Evolutionary conservation across 2,888 invertebrate genomes (phyloP), one percentile per base, ranked within the genome.

Genomic region (Bombylius major): DNA sequence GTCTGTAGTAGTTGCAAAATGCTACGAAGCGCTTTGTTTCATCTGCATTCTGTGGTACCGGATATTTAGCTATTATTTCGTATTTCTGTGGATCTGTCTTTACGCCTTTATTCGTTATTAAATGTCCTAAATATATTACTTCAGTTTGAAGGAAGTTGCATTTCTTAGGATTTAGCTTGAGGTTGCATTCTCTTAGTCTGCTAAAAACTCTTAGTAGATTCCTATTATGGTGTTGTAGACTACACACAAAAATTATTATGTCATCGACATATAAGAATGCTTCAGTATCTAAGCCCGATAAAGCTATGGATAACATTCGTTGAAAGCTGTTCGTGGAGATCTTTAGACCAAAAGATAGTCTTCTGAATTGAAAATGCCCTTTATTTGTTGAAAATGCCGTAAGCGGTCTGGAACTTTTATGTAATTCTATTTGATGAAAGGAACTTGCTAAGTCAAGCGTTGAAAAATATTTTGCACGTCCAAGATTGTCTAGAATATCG

Each of bases 191-290:
- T 39, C 54, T n/a, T 14, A 56, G 32, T 14, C 51, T 32, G n/a
- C 48, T n/a, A 8, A 58, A 47, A 12, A 54, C 51, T 14, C 39
- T 50, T 3, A 31, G 32, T 3, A 58, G 42, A 14, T 60, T 54
- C 1, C 56, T 46, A 13, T 57, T 55, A 51, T 61, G 61, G 14
- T 60, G 56, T 39, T 51, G 12, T 13, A 45, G 34, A 11, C 54
- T 56, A 31, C 53, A 51, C n/a, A 54, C 58, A 52, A 59, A 58
- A 9, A 62, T 49, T 33, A 62, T 55, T 2, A 63, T 54, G 47
- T 63, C 62, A 50, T 62, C 62, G 5, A 61, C 50, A 51, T 60
- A 62, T 34, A 62, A 48, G 33, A 61, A 61, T 13, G 53, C 50
- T 12, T 23, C 23, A 23, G 23, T 3, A 3, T 23, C 23, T 1